Evolutionary conservation across 2,797 vertebrate species (phyloP), one percentile per base, ranked within the genome.

Genomic region (Spheniscus humboldti): DNA sequence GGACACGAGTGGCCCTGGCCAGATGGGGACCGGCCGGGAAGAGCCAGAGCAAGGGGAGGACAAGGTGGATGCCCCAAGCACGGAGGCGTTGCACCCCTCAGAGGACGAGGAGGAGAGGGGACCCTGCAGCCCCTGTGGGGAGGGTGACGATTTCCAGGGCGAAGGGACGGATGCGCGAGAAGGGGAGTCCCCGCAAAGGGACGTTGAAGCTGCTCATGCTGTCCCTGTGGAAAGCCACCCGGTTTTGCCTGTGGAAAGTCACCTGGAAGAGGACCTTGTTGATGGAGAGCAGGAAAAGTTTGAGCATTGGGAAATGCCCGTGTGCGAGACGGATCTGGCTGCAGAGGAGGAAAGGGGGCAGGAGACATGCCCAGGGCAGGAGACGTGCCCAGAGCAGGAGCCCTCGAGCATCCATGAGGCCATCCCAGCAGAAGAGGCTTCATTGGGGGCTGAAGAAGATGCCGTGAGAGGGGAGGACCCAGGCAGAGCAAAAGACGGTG

Each of bases 251-350:
- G 18, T 1, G 3, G 18, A 85, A 63, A 59, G 41, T 41, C 48
- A 45, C 28, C 80, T 45, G 33, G 75, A 76, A 13, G 53, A 88
- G 27, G 81, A 87, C 2, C 47, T 82, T 20, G 50, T 10, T 33
- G 75, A 33, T 16, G 37, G 30, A 53, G 92, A 87, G 50, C 63
- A 67, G 48, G 76, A 86, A n/a, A 47, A 24, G 8, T 9, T 11
- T 18, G 90, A 89, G 81, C 78, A 45, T 18, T 30, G 0, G 62
- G 37, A 86, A 52, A 60, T 7, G 11, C 25, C 23, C 0, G 0
- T 4, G 15, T 39, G n/a, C 0, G 45, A 77, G 75, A 9, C 0
- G 1, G 80, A 64, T 16, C 45, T 28, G 39, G 13, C n/a, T 83
- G 71, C 60, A 18, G 85, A 28, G n/a, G 8, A 79, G 59, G 71